Conservation (phyloP, 2,113 vertebrate species). For the Terrapene triunguis region DNA sequence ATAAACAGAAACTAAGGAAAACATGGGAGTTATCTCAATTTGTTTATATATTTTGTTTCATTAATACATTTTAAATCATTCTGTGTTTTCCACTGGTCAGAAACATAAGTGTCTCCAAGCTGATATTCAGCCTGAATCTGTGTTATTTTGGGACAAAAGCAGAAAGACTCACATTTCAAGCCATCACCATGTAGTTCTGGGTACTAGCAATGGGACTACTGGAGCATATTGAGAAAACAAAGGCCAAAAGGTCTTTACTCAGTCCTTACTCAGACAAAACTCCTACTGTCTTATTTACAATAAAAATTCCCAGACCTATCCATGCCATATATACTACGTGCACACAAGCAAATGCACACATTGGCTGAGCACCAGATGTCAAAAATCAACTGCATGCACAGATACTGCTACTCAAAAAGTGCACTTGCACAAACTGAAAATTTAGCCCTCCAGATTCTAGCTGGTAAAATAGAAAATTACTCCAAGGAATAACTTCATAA, state of each 20-base stretch:
- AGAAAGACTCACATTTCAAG: neutral
- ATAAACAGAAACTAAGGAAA: slow-evolving; percentile 25
- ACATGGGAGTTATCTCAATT: neutral
- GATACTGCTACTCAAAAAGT: neutral
- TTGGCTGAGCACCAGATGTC: neutral
- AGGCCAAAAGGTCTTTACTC: neutral
- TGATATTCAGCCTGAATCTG: neutral
- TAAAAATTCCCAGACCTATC: neutral
- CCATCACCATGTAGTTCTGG: neutral
- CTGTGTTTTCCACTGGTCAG: neutral
- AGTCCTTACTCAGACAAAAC: neutral
- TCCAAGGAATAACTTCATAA: no score
- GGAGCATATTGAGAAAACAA: neutral
- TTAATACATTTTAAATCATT: neutral
- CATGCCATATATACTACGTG: neutral
- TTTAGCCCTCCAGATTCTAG: no score
- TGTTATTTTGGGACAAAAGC: neutral
- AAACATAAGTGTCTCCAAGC: neutral
- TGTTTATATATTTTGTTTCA: neutral
- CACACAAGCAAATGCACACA: neutral
- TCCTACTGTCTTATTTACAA: neutral
- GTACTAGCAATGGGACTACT: neutral
- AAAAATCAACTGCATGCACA: neutral
- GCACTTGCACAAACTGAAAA: no score
- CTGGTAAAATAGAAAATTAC: no score